Percentiles rank a stretch among this genome's conserved stretches.
phyloP scores from a whole-genome alignment of 2,888 invertebrate genomes.

The Plagiodera versicolora region DNA sequence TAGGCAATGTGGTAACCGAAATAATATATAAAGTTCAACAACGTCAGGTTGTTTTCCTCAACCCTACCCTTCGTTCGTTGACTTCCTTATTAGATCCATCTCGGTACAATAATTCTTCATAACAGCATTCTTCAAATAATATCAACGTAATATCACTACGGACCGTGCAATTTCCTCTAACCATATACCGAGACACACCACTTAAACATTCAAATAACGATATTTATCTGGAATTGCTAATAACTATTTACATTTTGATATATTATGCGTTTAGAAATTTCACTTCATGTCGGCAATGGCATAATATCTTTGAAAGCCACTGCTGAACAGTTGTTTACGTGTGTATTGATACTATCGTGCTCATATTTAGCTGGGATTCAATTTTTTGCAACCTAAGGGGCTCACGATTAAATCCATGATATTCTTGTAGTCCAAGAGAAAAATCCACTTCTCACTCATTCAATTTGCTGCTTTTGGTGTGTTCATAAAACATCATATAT shows the following conservation, averaged over 20 bases:
- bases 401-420: no score
- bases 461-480: no score
- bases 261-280: slow-evolving; percentile 12
- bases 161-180: slow-evolving; percentile 22
- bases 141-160: slow-evolving; percentile 10
- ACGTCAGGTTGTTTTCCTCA: neutral
- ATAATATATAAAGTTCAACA: neutral
- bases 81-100: slow-evolving; percentile 12
- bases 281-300: slow-evolving; percentile 4
- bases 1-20: neutral
- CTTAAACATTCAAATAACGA: slow-evolving; percentile 22
- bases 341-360: neutral
- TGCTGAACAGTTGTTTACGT: neutral
- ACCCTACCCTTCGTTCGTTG: neutral
- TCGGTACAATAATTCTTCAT: slow-evolving; percentile 7
- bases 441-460: no score
- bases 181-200: slow-evolving; percentile 19
- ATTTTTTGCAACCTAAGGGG: no score
- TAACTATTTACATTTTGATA: slow-evolving; percentile 23
- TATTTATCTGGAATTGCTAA: slow-evolving; percentile 25
- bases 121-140: slow-evolving; percentile 12
- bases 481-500: no score
- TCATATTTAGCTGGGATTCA: no score
- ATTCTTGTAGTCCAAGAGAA: no score
- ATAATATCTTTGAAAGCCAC: neutral